Evolutionary conservation across 2,888 invertebrate species (phyloP), one percentile per base, ranked within the genome.

Genomic region (Harmothoe impar): DNA sequence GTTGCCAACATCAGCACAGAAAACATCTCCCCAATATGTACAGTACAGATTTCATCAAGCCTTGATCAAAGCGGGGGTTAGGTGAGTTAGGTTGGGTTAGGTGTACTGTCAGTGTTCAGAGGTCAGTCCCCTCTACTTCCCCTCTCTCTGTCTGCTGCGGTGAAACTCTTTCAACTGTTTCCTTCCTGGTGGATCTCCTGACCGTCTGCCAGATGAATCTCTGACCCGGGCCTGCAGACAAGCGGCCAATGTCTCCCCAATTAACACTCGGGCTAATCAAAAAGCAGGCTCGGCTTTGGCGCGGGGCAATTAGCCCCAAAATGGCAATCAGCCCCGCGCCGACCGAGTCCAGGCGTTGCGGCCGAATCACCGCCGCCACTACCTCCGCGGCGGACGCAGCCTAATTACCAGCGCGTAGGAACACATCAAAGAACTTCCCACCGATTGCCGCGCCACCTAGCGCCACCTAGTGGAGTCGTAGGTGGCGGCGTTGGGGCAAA

Each of bases 181-280:
- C 72, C 72, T 72, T 29, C 72, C 29, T 72, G 72, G 1, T n/a
- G 23, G 20, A 62, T 29, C 29, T 72, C 72, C 72, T 15, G 15
- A n/a, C 25, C 5, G 17, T 29, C 1, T 0, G 72, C 5, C 72
- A 29, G 29, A 15, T 15, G 15, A 29, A 29, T 29, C n/a, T 15
- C 3, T 72, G n/a, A 25, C 72, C 72, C 72, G 29, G 72, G 72
- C 72, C 72, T 5, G 29, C 25, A 84, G 84, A 84, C 84, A 84
- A 84, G 84, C n/a, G 17, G 78, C 35, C 84, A 0, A 43, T 84
- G 84, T 84, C 51, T 33, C 35, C 43, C 84, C 84, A 84, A 84
- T 84, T 84, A 84, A 84, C 84, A 84, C 84, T 51, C 23, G 84
- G 84, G 43, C 84, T 84, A 84, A 84, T 84, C 84, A 84, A 84